Base-by-base conservation (phyloP, 2,888 invertebrate species). In the Drosophila nr. fundita region DNA sequence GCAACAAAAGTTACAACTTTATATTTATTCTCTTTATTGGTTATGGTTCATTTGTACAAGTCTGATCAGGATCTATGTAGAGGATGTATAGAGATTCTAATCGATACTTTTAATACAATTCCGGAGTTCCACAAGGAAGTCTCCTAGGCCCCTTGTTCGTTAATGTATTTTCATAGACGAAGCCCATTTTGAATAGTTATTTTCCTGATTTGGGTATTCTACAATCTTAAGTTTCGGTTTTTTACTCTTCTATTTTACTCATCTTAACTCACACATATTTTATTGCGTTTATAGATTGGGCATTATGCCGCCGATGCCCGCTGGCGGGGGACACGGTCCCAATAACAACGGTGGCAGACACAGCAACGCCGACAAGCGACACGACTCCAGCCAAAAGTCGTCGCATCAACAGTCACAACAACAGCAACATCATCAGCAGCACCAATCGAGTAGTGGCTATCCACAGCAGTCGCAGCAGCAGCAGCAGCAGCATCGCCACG, bases 361-460 rank as follows among this genome's bases (percentile, higher is more conserved):
- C 80, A 83, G 72, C 75, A 82, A 66, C 67, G 27, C 50, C n/a
- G 86, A 89, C 18, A 88, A 88, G 61, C 62, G 88, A 2, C 80
- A 90, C 42, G 90, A 89, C 0, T 42, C 66, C 7, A 90, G 95
- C 95, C 82, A 96, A 40, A 96, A 86, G 96, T 96, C 18, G 95
- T 96, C 58, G 95, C 81, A 80, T 11, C 71, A 78, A 96, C 11
- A 96, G 96, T 82, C 96, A 95, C 91, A 95, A 67, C 84, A 82
- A 15, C 76, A 87, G 45, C 50, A 63, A 54, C 78, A 78, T 48
- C 80, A 80, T 18, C 52, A 70, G 11, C 84, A 84, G 29, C 82
- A 74, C 15, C 73, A 78, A 32, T 67, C 78, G 7, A 55, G 21
- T 40, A 67, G 73, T 38, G 65, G 69, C 18, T 82, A 76, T 42